These are phyloP conservation scores for Alces alces DNA, from an alignment of 2,113 vertebrate genomes.

Conservation along the genomic window DNA sequence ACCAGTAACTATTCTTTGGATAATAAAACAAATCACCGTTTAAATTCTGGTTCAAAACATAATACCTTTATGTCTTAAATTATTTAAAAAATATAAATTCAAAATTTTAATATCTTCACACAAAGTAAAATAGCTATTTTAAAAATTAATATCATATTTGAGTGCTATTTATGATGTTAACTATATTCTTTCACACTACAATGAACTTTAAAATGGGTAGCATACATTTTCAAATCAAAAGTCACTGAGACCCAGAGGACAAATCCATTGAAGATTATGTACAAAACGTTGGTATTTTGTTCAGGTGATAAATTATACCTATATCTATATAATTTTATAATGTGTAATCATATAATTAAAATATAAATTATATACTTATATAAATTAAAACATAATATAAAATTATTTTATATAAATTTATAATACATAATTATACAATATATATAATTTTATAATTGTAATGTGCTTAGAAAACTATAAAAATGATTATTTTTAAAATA, in stretches of 20 bases:
- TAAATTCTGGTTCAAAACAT: background rate
- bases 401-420: background rate
- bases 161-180: conserved; percentile 10
- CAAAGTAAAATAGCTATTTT: background rate
- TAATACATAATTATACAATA: background rate
- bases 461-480: background rate
- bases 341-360: background rate
- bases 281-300: background rate
- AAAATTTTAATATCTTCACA: background rate
- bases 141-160: background rate
- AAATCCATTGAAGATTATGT: background rate
- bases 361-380: background rate
- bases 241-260: background rate
- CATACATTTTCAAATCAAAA: background rate
- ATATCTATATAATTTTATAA: background rate
- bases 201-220: background rate
- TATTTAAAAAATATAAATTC: background rate
- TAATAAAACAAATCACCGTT: background rate
- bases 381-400: background rate
- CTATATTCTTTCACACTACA: background rate
- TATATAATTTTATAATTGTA: background rate
- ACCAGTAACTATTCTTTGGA: background rate
- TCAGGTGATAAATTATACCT: background rate
- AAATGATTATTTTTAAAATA: background rate
- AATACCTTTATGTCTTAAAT: background rate